A percentile compares a stretch with the other conserved stretches of the same genome.
Evolutionary conservation across 1,140 invertebrate species (phyloP).

Genomic region (Caenorhabditis remanei): DNA sequence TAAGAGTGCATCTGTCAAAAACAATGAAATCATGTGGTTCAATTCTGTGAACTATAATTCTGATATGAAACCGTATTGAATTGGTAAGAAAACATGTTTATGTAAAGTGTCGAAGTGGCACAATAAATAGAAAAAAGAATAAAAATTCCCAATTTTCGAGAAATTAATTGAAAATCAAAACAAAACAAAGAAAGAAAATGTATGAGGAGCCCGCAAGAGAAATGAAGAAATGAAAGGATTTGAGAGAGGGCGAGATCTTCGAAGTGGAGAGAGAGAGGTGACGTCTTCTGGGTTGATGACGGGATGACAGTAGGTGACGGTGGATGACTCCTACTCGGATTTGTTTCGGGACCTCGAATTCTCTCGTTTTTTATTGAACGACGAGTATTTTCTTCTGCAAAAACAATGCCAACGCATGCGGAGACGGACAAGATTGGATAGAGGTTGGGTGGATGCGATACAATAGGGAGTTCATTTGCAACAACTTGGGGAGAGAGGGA

Average conservation of each 20-base stretch:
- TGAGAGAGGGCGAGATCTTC: background rate
- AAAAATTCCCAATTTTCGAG: background rate
- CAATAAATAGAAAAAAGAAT: slow-evolving; percentile 26
- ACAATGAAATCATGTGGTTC: too few relatives aligned
- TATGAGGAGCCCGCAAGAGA: background rate
- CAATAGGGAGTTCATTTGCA: background rate
- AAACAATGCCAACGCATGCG: slow-evolving; percentile 22
- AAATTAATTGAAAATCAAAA: background rate
- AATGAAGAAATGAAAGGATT: slow-evolving; percentile 7
- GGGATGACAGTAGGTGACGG: background rate
- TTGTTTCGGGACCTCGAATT: slow-evolving; percentile 55
- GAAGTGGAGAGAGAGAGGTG: background rate
- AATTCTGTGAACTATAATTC: too few relatives aligned
- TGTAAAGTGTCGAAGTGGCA: background rate
- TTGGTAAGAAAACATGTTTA: too few relatives aligned
- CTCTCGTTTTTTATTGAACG: slow-evolving; percentile 56
- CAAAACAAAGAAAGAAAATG: background rate
- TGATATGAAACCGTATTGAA: too few relatives aligned
- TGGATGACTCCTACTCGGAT: background rate
- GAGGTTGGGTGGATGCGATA: slow-evolving; percentile 16
- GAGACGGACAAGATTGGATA: background rate
- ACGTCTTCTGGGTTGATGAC: background rate
- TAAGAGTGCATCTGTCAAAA: too few relatives aligned
- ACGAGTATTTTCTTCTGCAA: slow-evolving; percentile 39
- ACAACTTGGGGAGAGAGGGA: background rate